A percentile compares a stretch with the other conserved stretches of the same genome.
Evolutionary conservation across 2,797 vertebrate genomes (phyloP).

Genomic region (Crypturellus tataupa): DNA sequence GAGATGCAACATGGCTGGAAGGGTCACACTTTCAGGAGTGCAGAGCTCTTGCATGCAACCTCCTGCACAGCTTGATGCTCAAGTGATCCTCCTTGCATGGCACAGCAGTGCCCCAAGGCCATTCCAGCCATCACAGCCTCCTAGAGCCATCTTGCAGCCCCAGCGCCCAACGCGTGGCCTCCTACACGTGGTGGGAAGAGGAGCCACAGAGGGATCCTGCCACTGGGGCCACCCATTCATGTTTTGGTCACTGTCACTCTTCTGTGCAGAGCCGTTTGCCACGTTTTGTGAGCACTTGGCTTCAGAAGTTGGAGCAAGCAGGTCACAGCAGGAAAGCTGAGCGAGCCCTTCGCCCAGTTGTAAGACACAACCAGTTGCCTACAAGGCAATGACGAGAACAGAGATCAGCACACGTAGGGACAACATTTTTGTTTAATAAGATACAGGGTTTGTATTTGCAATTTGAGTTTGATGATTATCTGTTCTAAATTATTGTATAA

Average conservation of each 20-base stretch:
- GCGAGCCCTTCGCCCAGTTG: background rate
- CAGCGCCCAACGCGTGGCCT: too few species aligned
- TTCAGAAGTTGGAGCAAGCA: background rate
- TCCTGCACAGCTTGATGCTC: too few species aligned
- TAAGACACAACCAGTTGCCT: background rate
- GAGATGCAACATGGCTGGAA: background rate
- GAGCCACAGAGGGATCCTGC: background rate
- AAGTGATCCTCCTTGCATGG: too few species aligned
- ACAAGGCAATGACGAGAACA: background rate
- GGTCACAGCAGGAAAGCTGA: background rate
- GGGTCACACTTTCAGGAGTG: too few species aligned
- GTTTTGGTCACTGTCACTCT: background rate
- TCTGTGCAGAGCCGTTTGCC: background rate
- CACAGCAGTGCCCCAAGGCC: too few species aligned
- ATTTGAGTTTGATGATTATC: background rate
- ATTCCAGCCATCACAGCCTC: too few species aligned
- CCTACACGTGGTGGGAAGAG: background rate
- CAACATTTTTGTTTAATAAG: slow-evolving; percentile 2
- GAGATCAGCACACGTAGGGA: background rate
- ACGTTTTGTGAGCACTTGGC: background rate
- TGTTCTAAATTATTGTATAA: background rate
- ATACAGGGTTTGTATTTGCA: slow-evolving; percentile 7
- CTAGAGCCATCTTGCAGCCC: too few species aligned
- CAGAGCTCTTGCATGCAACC: too few species aligned
- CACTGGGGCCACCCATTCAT: accelerated